Evolutionary conservation across 1,140 invertebrate genomes (phyloP), one percentile per base, ranked within the genome.

Genomic region (Aphaenogaster floridana): DNA sequence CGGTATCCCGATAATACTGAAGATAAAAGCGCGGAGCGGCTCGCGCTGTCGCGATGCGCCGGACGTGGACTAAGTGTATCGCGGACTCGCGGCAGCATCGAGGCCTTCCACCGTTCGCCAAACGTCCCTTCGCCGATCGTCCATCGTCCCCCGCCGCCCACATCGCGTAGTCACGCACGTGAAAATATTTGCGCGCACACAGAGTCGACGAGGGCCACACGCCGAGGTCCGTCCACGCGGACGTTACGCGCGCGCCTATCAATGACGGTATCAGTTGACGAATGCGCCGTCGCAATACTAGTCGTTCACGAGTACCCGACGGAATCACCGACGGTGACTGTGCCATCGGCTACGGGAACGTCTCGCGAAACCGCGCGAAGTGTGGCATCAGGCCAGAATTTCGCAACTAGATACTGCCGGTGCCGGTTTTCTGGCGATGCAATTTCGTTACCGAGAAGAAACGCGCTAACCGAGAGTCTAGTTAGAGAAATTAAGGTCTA

Each of bases 271-370:
- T 76, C 54, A 50, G 17, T 83, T 74, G 78, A 71, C 7, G 80
- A 84, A 84, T 84, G 80, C 80, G 80, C 80, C 80, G 69, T 84
- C 80, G 80, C 80, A 76, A 84, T 74, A 17, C 54, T 63, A 84
- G 28, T 84, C 69, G 39, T 45, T 61, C 80, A 61, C 28, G 42
- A 48, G 64, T 71, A 9, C 15, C 34, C 48, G 64, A 42, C 21
- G 48, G 64, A 69, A 66, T 66, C 36, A 39, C 8, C 28, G 42
- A 48, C 48, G 68, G 15, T 28, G 15, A 52, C 17, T 15, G 17
- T 39, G 61, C 48, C 39, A 52, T 36, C 52, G 3, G 54, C 21
- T 2, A 39, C 50, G 50, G 15, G n/a, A 50, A 42, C 13, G 36
- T 0, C n/a, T 15, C 50, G n/a, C 15, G 15, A n/a, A 34, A n/a